Evolutionary conservation across 2,888 invertebrate genomes (phyloP).

Genomic region (Masnerella sp.): DNA sequence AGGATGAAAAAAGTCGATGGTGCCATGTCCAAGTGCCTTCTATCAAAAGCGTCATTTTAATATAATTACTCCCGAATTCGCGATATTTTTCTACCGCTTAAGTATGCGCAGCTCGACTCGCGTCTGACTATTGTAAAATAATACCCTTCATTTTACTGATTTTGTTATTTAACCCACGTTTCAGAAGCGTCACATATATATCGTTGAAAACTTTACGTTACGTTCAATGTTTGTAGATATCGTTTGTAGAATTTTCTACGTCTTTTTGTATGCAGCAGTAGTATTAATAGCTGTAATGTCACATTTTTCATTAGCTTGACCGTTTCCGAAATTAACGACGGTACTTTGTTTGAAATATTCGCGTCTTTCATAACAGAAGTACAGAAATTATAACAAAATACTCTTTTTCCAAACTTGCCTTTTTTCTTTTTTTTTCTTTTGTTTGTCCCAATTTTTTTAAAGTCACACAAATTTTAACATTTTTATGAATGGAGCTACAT

Average conservation of each 20-base stretch:
- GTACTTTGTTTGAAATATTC: conserved; percentile 32
- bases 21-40: conserved; percentile 67
- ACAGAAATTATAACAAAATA: too few relatives aligned
- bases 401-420: not conserved
- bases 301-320: too few relatives aligned
- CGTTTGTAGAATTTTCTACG: conserved; percentile 47
- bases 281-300: conserved; percentile 49
- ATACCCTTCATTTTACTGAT: conserved; percentile 32
- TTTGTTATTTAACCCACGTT: conserved; percentile 41
- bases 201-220: conserved; percentile 17
- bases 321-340: too few relatives aligned
- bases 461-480: too few relatives aligned
- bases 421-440: too few relatives aligned
- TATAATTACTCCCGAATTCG: conserved; percentile 40
- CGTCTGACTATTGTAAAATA: conserved; percentile 44
- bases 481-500: too few relatives aligned
- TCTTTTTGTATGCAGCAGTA: conserved; percentile 41
- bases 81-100: conserved; percentile 63
- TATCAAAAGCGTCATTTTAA: conserved; percentile 52
- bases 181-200: conserved; percentile 7
- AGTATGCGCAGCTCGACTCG: conserved; percentile 26
- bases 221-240: conserved; percentile 41
- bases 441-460: too few relatives aligned
- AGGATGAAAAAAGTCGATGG: conserved; percentile 60
- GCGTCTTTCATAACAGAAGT: conserved; percentile 27